Evolutionary conservation across 2,797 vertebrate species (phyloP), one percentile per base, ranked within the genome.

Genomic region (Decapterus maruadsi): DNA sequence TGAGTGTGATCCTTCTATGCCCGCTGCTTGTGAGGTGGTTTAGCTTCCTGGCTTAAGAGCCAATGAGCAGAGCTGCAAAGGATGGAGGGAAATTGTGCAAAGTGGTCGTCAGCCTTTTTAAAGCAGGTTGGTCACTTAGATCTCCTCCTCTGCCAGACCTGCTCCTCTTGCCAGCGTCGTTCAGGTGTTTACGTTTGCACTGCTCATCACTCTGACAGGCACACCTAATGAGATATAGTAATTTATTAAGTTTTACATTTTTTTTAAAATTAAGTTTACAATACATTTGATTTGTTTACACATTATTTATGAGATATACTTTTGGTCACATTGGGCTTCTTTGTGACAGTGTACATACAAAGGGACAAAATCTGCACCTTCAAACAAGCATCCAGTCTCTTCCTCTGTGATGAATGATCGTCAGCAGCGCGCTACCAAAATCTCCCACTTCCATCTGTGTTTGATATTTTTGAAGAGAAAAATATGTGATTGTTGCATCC

Each of bases 381-480:
- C 42, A 61, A 80, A 46, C 3, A 6, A 79, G 72, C 62, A 77
- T 34, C 72, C 43, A 36, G 51, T 56, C 8, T 42, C 65, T 75
- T 83, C 31, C 75, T 78, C 48, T 72, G 69, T 61, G 51, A 69
- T 31, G 65, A 73, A 62, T 75, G 34, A 36, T 86, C 59, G 58
- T 78, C 42, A 7, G 76, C 31, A 26, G 9, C 8, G 31, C 78
- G 64, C 34, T 45, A 73, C 78, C 80, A 74, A 58, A 71, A 56
- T 81, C 72, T 81, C 82, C 85, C 80, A 84, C 82, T 60, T 72
- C 72, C 75, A 83, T 87, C 74, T 80, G 78, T 43, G 72, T 80
- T 65, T 66, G 11, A 20, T 46, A 63, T 70, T 60, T 16, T 38
- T 65, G 38, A 69, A 48, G 29, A 75, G 59, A 56, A 55, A 56